A percentile compares a stretch with the other conserved stretches of the same genome.
These are phyloP conservation scores for Corapipo altera DNA, from an alignment of 2,113 vertebrate genomes.

Conservation along the genomic window DNA sequence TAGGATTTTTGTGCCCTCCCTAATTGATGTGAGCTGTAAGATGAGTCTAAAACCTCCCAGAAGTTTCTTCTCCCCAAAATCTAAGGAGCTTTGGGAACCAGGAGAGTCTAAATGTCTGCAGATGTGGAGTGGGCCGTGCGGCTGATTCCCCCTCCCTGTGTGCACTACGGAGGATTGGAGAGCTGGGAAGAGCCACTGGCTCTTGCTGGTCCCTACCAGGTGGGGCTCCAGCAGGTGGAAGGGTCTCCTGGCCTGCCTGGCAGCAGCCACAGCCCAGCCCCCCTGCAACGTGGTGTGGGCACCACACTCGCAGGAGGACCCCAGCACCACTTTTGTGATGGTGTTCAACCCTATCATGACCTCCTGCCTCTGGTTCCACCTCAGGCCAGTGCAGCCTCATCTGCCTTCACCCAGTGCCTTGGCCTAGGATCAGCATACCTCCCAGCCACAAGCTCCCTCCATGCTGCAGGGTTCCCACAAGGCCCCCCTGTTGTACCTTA, in stretches of 20 bases:
- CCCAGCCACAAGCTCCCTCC: neutral
- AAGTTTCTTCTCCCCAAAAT: neutral
- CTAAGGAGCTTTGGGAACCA: neutral
- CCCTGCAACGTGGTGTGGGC: neutral
- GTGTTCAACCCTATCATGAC: neutral
- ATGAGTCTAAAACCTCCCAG: neutral
- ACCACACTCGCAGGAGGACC: neutral
- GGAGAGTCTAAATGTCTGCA: neutral
- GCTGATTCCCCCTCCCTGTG: neutral
- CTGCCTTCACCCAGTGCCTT: neutral
- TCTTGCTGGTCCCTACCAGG: neutral
- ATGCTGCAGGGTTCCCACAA: neutral
- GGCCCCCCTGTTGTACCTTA: neutral
- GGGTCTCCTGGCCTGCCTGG: neutral
- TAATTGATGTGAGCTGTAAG: neutral
- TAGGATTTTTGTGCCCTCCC: neutral
- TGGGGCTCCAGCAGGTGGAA: neutral
- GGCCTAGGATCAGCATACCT: neutral
- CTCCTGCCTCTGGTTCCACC: neutral
- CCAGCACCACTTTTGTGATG: neutral
- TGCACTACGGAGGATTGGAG: neutral
- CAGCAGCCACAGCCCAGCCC: neutral
- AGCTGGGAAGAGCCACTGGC: neutral
- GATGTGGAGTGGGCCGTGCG: accelerated
- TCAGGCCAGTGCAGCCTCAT: neutral